Evolutionary conservation across 2,888 invertebrate genomes (phyloP).

Genomic region (Dioctria rufipes): DNA sequence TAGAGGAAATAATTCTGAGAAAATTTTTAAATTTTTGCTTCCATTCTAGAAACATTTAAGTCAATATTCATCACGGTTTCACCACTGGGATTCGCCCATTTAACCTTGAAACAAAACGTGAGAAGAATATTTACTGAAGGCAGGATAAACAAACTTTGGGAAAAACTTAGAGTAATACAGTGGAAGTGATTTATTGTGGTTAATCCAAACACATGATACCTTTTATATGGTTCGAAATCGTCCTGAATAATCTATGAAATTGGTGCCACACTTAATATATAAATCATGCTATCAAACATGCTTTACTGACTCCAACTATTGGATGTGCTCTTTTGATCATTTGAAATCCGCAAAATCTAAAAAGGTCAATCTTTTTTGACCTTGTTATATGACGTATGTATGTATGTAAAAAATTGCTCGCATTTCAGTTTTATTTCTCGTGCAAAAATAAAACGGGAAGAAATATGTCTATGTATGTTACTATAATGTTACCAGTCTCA

Average conservation of each 20-base stretch:
- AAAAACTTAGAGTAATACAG: constrained; percentile 46
- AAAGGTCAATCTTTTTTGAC: constrained; percentile 28
- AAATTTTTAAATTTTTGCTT: too few species aligned
- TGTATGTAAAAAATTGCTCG: not conserved
- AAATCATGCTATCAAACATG: constrained; percentile 34
- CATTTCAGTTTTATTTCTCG: not conserved
- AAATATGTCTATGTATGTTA: not conserved
- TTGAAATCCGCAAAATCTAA: constrained; percentile 12
- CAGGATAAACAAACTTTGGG: constrained; percentile 8
- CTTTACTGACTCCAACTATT: constrained; percentile 11
- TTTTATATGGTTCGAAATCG: constrained; percentile 16
- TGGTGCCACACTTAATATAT: constrained; percentile 23
- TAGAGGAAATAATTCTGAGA: too few species aligned
- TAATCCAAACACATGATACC: constrained; percentile 33
- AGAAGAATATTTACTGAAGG: not conserved
- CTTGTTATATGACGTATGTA: constrained; percentile 6
- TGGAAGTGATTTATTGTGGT: constrained; percentile 45
- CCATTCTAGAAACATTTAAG: too few species aligned
- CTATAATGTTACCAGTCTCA: too few species aligned
- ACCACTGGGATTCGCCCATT: too few species aligned
- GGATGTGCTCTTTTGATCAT: constrained; percentile 18
- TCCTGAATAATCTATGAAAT: constrained; percentile 35
- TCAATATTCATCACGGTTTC: too few species aligned
- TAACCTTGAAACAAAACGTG: constrained; percentile 14
- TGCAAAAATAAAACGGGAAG: not conserved